Conservation (phyloP, 2,113 vertebrate genomes). For the Athene noctua region DNA sequence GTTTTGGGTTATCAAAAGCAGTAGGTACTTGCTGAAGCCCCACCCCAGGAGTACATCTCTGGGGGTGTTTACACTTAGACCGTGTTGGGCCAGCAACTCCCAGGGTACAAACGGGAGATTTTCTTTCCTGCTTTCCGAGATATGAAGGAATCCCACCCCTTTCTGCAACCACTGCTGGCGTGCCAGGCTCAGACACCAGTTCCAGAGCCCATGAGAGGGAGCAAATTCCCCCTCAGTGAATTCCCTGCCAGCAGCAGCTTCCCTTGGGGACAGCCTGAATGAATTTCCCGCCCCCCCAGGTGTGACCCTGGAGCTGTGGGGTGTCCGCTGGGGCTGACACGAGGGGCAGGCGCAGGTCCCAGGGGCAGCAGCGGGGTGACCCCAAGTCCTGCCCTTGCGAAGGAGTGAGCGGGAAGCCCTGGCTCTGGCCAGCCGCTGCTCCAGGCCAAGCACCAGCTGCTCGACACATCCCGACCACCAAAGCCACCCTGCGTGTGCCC, state of each 20-base stretch:
- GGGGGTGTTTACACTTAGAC: fast-evolving
- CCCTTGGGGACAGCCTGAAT: fast-evolving
- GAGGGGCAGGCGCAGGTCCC: neutral
- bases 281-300: fast-evolving
- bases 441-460: neutral
- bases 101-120: fast-evolving
- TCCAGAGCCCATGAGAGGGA: constrained; percentile 28
- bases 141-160: neutral
- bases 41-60: fast-evolving
- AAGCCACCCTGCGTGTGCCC: neutral
- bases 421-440: neutral
- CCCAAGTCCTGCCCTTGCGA: neutral
- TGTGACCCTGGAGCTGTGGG: fast-evolving
- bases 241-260: neutral
- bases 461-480: fast-evolving
- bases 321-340: too few relatives aligned
- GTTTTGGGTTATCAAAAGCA: neutral
- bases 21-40: fast-evolving
- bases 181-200: neutral
- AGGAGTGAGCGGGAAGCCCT: neutral
- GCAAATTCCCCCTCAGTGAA: neutral
- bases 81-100: fast-evolving
- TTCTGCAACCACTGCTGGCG: fast-evolving
- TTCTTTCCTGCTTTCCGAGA: fast-evolving
- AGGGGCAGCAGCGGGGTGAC: neutral